Evolutionary conservation across 2,113 vertebrate genomes (phyloP), one percentile per base, ranked within the genome.

Genomic region (Theristicus caerulescens): DNA sequence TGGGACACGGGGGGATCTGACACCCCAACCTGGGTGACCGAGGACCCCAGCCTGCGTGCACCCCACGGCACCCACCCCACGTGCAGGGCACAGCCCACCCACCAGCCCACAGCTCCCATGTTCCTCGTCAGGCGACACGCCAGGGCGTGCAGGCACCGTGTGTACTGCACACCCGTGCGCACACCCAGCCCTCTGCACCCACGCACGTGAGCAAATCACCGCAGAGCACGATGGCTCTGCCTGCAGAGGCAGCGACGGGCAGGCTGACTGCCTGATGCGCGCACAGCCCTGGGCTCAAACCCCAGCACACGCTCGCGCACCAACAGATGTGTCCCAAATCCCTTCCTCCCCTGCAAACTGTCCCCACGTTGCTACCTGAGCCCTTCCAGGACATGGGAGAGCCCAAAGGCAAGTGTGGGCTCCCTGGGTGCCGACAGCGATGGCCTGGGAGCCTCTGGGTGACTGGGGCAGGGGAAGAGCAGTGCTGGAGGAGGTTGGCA

Each of bases 201-300:
- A n/a, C 34, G 2, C 38, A 0, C 2, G 4, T 9, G 22, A 46
- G 32, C 52, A 21, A 7, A 17, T 8, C 1, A 0, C 27, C 0
- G 1, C 31, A 1, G 26, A 18, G 38, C 14, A 7, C 12, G 32
- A 7, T 0, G 4, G 51, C 44, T 77, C 59, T 80, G 73, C 61
- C 72, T 3, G 25, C 40, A 4, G 24, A 12, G 73, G 67, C 81
- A 62, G 57, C 25, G 3, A 11, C 13, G 6, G 52, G 31, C 73
- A 32, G 34, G 64, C 31, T 55, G 70, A 1, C 44, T 47, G 47
- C 71, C 51, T 5, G 17, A 5, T 17, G 44, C 13, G 1, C 0
- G 0, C 55, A 22, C 83, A 52, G 70, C 86, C 57, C 46, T 1
- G 0, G 54, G 57, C 62, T 46, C 69, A 6, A 2, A 27, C 59